Conservation (phyloP, 2,888 invertebrate species). For the Coenonympha glycerion region DNA sequence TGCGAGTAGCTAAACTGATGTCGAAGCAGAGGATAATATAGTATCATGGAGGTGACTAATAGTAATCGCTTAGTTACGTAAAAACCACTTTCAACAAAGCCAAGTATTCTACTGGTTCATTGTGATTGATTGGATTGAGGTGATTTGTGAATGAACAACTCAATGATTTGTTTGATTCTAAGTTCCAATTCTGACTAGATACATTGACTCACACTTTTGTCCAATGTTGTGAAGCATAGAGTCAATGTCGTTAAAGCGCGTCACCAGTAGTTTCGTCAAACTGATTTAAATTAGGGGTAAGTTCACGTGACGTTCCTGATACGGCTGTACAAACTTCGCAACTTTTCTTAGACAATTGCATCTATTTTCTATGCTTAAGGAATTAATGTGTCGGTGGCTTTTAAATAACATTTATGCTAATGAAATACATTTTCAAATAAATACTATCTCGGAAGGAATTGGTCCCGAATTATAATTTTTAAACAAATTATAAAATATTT, state of each 20-base stretch:
- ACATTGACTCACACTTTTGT: constrained; percentile 47
- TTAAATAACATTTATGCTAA: constrained; percentile 73
- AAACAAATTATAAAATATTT: constrained; percentile 76
- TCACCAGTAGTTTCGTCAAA: constrained; percentile 56
- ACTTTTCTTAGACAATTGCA: constrained; percentile 66
- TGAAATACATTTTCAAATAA: constrained; percentile 76
- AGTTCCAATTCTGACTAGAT: constrained; percentile 73
- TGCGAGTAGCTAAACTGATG: neutral
- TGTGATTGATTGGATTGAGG: too few species aligned
- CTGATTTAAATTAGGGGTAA: constrained; percentile 73
- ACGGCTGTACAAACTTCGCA: constrained; percentile 58
- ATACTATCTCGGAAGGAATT: constrained; percentile 76
- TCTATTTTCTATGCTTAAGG: constrained; percentile 75
- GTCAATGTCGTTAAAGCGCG: constrained; percentile 49
- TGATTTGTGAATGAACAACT: constrained; percentile 34
- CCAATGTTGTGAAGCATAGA: constrained; percentile 33
- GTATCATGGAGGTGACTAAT: neutral
- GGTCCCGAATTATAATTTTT: constrained; percentile 77
- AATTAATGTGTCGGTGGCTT: constrained; percentile 77
- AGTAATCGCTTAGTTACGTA: too few species aligned
- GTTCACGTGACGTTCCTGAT: constrained; percentile 54
- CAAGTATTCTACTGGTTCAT: too few species aligned
- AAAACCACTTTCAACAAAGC: too few species aligned
- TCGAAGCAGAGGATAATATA: neutral
- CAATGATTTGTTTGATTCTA: constrained; percentile 41